Base-by-base conservation (phyloP, 1,140 invertebrate species). In the Psix sp. region DNA sequence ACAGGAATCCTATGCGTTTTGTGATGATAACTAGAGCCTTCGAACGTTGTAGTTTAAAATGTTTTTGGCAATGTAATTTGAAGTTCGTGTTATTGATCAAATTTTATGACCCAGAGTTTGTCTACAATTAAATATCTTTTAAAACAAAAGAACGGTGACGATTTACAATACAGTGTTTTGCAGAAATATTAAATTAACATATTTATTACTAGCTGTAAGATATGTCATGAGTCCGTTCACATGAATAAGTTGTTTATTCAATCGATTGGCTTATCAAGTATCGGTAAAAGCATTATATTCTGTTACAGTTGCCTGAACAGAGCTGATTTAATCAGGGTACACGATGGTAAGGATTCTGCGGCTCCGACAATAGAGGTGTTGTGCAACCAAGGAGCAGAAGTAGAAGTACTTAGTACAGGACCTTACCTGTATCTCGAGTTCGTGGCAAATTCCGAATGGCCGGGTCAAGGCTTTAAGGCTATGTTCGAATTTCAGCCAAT, bases 391-490 rank as follows among this genome's bases (percentile, higher is more conserved):
- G 90, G 90, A 54, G 89, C 90, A 78, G 91, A 93, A 82, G 89
- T 93, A 9, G 93, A 95, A 82, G 89, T 96, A 10, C 87, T 95
- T 31, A 95, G 94, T 29, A 94, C 92, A 10, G 93, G 94, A 14
- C 89, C 93, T 11, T 91, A 95, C 78, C 88, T 96, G 16, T 90
- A 92, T 75, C 89, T 96, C 18, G 93, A 95, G 81, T 96, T 96
- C 79, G 91, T 94, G 29, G 91, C 93, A 11, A 93, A 94, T 80
- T 94, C 93, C 0, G 91, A 94, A 76, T 90, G 88, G 75, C 94
- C 94, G 0, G 93, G 94, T 16, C 93, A 94, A 78, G 94, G 95
- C 26, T 96, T 96, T 86, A 94, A 94, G 80, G 94, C 93, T 20
- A 92, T 89, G 77, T 96, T 92, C 83, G 91, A 94, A 77, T 96